Evolutionary conservation across 2,888 invertebrate genomes (phyloP), one percentile per base, ranked within the genome.

Genomic region (Acleris holmiana): DNA sequence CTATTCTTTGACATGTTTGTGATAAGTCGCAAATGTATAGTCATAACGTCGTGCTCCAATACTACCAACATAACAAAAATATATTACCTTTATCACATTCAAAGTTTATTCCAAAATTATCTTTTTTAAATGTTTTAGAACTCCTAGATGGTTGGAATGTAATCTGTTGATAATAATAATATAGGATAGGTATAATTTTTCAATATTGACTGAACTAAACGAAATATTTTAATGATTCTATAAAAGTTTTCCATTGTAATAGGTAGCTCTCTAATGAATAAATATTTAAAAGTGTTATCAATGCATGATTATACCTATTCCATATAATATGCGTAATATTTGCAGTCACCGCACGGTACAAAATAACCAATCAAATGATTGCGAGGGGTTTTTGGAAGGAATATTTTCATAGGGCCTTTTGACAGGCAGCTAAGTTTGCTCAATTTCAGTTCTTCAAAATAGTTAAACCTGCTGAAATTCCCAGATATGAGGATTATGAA

Each of bases 201-300:
- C 72, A 74, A 74, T 73, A 74, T 76, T 77, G 78, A 81, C 79
- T 82, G 80, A 79, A 73, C 69, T 72, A 74, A 70, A 61, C 47
- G 68, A 71, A 71, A 68, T 73, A 63, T 69, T 62, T 29, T 68
- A 54, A 57, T 59, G 29, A 58, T 62, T 59, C 51, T 55, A 60
- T 73, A 68, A 67, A 72, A 72, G 68, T 71, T 73, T 71, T 70
- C 73, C 73, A 75, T 76, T 82, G 71, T 79, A 25, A 55, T 84
- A 81, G 76, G 80, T 85, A 85, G 89, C 89, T 89, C 88, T 89
- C 89, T 89, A 86, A 78, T 73, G 47, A 64, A 64, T 47, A 47
- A 47, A 63, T 58, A 58, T 63, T 58, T 63, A 53, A 63, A 57
- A 57, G 15, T 62, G 56, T 63, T 63, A 63, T 63, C 57, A 46